phyloP scores from a whole-genome alignment of 2,888 invertebrate species.

The Hypsopygia costalis region DNA sequence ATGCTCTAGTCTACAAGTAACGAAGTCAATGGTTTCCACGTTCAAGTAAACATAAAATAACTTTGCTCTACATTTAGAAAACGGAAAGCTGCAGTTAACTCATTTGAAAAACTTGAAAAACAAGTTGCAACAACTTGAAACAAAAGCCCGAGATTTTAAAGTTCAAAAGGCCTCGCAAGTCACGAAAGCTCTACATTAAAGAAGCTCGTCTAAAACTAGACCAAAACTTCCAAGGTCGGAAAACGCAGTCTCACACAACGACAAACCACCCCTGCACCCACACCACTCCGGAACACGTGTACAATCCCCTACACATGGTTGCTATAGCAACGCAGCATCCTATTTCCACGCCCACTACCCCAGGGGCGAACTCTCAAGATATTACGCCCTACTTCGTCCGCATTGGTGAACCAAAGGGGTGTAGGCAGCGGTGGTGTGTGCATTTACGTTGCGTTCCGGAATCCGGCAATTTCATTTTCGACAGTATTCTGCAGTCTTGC shows the following conservation, averaged over 20 bases:
- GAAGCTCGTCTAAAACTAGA: constrained; percentile 48
- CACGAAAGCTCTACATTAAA: constrained; percentile 19
- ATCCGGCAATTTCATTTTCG: constrained; percentile 49
- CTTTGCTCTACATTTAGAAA: too few relatives aligned
- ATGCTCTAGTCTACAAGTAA: too few relatives aligned
- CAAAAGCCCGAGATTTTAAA: constrained; percentile 13
- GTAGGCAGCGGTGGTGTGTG: constrained; percentile 60
- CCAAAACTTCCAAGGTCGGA: constrained; percentile 72
- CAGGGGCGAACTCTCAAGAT: constrained; percentile 77
- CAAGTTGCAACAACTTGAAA: background rate
- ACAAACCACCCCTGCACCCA: constrained; percentile 45
- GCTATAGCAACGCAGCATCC: constrained; percentile 83
- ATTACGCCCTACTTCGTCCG: constrained; percentile 77
- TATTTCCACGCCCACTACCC: constrained; percentile 80
- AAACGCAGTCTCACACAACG: constrained; percentile 35
- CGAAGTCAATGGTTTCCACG: too few relatives aligned
- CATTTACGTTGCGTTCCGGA: constrained; percentile 47
- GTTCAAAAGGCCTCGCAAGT: constrained; percentile 13
- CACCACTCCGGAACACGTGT: constrained; percentile 49
- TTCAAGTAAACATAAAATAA: too few relatives aligned
- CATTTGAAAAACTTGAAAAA: constrained; percentile 6
- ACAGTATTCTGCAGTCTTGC: constrained; percentile 30
- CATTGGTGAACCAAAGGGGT: constrained; percentile 77
- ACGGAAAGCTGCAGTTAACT: background rate
- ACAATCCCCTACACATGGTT: constrained; percentile 72